Base-by-base conservation (phyloP, 2,888 invertebrate genomes). In the Epistrophella euchroma region DNA sequence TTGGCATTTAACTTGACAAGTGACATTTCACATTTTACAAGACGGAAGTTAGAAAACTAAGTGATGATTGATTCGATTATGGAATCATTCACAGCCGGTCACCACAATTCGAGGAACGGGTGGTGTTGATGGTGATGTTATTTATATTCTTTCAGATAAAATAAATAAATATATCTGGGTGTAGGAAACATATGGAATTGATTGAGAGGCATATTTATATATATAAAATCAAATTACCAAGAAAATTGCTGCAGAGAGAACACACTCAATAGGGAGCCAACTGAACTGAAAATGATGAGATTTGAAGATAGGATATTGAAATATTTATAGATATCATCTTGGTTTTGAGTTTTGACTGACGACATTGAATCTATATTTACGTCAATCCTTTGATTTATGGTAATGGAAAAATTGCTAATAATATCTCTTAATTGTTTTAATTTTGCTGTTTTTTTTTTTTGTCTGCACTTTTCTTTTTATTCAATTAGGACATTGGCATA, bases 41-140 rank as follows among this genome's bases (percentile, higher is more conserved):
- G n/a, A n/a, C 45, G 45, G 45, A 45, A 45, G 45, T 45, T 17
- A 17, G 45, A 45, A 15, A 43, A n/a, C 43, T 43, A 43, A 45
- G 45, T 17, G 45, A 17, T 45, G 45, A 45, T 43, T n/a, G 45
- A 45, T 17, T 45, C 9, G 45, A 45, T 45, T 45, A n/a, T 43
- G 43, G 17, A 7, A 17, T 9, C 17, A 1, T 11, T 5, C 2
- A 2, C 40, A 5, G 32, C 32, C 32, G 32, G 7, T 5, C 32
- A 9, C 32, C 32, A 9, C n/a, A n/a, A n/a, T n/a, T n/a, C n/a
- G 32, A 28, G 32, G 5, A 28, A n/a, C 43, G 43, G 43, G n/a
- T n/a, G 43, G n/a, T n/a, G 45, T 9, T 45, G 17, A n/a, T 45
- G 45, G 17, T 17, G 45, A 45, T 17, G 17, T 45, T 45, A n/a